Conservation (phyloP, 2,888 invertebrate genomes). For the Tridacna gigas region DNA sequence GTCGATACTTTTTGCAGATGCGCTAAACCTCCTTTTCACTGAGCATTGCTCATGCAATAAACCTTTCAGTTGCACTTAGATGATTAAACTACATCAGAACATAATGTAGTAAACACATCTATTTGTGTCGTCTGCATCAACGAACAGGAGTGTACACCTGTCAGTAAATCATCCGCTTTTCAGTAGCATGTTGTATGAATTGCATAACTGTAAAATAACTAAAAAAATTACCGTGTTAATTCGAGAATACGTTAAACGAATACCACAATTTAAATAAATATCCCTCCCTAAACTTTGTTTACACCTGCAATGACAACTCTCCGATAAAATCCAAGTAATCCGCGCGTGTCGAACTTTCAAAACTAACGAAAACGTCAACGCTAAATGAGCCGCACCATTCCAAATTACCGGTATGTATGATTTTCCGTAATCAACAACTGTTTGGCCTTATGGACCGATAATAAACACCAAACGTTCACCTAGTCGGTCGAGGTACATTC, state of each 20-base stretch:
- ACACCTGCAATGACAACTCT: background rate
- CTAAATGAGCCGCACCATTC: conserved; percentile 9
- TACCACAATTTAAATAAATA: background rate
- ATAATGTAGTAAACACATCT: too few relatives aligned
- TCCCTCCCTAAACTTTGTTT: background rate
- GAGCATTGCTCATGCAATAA: too few relatives aligned
- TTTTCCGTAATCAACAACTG: conserved; percentile 23
- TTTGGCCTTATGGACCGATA: background rate
- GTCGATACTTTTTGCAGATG: too few relatives aligned
- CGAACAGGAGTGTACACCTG: too few relatives aligned
- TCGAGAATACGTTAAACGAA: background rate
- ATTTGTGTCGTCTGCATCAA: too few relatives aligned
- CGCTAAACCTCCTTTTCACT: too few relatives aligned
- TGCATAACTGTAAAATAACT: too few relatives aligned
- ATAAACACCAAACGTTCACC: background rate
- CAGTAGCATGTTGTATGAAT: too few relatives aligned
- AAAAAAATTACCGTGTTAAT: too few relatives aligned
- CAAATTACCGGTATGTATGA: conserved; percentile 2
- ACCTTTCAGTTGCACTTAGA: too few relatives aligned
- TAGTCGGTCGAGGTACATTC: background rate
- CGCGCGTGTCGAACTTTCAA: background rate
- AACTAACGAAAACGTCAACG: conserved; percentile 8
- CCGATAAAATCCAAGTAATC: background rate
- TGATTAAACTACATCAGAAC: too few relatives aligned
- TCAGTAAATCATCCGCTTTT: too few relatives aligned